Evolutionary conservation across 2,113 vertebrate species (phyloP).

Genomic region (Hypocryptadius cinnamomeus): DNA sequence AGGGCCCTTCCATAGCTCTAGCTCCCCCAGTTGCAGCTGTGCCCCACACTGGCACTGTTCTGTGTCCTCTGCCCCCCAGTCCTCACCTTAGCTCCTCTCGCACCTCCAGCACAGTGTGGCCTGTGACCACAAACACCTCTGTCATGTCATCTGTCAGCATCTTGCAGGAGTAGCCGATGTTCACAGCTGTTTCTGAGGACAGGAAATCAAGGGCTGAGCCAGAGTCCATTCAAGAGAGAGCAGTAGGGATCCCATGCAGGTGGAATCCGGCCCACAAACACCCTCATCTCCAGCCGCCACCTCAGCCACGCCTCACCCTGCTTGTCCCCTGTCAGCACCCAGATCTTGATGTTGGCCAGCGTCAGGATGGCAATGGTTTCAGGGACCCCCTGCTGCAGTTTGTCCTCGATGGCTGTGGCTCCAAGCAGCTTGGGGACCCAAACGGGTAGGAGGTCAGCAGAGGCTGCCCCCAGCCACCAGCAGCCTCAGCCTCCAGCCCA

Average conservation of each 20-base stretch:
- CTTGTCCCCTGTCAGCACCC: slow-evolving; percentile 95
- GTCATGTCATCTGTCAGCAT: slow-evolving; percentile 92
- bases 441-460: background rate
- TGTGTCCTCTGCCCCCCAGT: rapidly evolving
- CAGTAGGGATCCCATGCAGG: background rate
- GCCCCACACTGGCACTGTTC: background rate
- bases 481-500: background rate
- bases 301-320: slow-evolving; percentile 73
- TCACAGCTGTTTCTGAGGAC: slow-evolving; percentile 85
- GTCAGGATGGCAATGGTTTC: slow-evolving; percentile 91
- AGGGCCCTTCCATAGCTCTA: background rate
- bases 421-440: slow-evolving; percentile 77
- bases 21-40: rapidly evolving
- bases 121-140: slow-evolving; percentile 85
- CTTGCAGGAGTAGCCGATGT: slow-evolving; percentile 94
- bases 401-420: slow-evolving; percentile 92
- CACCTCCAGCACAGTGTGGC: slow-evolving; percentile 87
- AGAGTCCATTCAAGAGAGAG: background rate
- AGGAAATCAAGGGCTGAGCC: background rate
- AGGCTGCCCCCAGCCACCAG: background rate
- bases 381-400: slow-evolving; percentile 88
- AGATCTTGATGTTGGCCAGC: slow-evolving; percentile 92
- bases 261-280: background rate
- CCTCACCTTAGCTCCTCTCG: slow-evolving; percentile 87
- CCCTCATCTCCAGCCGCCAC: background rate